phyloP scores from a whole-genome alignment of 35 echinoderm and acorn worm genomes.

The Ptychodera flava region DNA sequence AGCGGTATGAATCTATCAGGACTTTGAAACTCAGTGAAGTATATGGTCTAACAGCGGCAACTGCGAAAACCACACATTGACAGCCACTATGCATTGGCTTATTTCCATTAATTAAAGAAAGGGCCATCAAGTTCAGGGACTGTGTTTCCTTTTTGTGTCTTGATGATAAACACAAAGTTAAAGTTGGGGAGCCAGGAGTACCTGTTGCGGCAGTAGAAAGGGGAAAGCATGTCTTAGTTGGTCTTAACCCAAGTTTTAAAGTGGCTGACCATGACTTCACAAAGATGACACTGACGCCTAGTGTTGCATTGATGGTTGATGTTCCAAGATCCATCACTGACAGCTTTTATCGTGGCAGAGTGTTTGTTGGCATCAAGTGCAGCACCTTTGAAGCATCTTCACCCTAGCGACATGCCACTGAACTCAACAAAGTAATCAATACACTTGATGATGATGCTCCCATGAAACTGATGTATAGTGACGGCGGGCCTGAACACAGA shows the following conservation, averaged over 20 bases:
- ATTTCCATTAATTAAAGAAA: constrained; percentile 54
- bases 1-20: neutral
- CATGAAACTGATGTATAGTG: neutral
- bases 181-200: constrained; percentile 23
- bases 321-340: neutral
- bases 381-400: constrained; percentile 20
- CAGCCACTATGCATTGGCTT: constrained; percentile 42
- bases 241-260: neutral
- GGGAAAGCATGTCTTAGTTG: constrained; percentile 14
- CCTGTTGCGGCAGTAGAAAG: constrained; percentile 30
- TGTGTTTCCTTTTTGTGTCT: constrained; percentile 21
- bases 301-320: constrained; percentile 9
- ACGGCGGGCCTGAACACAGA: constrained; percentile 16
- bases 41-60: constrained; percentile 37
- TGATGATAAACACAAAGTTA: constrained; percentile 18
- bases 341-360: neutral
- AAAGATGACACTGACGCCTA: constrained; percentile 8
- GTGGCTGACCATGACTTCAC: constrained; percentile 43
- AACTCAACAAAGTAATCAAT: constrained; percentile 10
- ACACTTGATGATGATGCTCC: neutral
- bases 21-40: constrained; percentile 21
- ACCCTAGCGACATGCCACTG: neutral
- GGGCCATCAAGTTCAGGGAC: constrained; percentile 32
- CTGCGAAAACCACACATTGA: constrained; percentile 26
- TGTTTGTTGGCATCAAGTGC: constrained; percentile 11